A percentile compares a stretch with the other conserved stretches of the same genome.
Conservation (phyloP, 2,113 vertebrate genomes). For the Brachypodius melanocephalos region DNA sequence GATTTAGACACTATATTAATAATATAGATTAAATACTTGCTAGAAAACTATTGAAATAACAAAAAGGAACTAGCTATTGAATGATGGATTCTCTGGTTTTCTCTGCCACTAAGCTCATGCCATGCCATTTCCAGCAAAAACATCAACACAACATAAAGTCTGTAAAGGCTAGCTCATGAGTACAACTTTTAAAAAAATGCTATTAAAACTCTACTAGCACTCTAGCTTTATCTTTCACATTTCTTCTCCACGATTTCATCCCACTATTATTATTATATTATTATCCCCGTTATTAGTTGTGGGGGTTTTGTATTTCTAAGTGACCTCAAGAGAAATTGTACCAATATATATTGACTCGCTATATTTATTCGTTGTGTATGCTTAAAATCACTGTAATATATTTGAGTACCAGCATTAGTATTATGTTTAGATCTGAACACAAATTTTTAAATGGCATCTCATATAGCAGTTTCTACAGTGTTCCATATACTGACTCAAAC, state of each 20-base stretch:
- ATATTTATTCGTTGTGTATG: not conserved
- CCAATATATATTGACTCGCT: not conserved
- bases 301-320: not conserved
- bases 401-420: not conserved
- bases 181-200: not conserved
- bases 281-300: not conserved
- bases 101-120: not conserved
- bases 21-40: not conserved
- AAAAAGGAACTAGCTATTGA: not conserved
- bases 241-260: not conserved
- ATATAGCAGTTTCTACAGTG: not conserved
- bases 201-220: not conserved
- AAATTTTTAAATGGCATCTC: not conserved
- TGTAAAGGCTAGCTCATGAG: not conserved
- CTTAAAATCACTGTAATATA: not conserved
- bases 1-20: not conserved
- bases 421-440: not conserved
- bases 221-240: not conserved
- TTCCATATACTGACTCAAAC: not conserved
- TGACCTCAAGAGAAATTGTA: not conserved
- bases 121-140: not conserved
- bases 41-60: not conserved
- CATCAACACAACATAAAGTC: not conserved
- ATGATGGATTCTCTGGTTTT: not conserved
- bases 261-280: not conserved